Evolutionary conservation across 2,888 invertebrate genomes (phyloP).

Genomic region (Gari tellinella): DNA sequence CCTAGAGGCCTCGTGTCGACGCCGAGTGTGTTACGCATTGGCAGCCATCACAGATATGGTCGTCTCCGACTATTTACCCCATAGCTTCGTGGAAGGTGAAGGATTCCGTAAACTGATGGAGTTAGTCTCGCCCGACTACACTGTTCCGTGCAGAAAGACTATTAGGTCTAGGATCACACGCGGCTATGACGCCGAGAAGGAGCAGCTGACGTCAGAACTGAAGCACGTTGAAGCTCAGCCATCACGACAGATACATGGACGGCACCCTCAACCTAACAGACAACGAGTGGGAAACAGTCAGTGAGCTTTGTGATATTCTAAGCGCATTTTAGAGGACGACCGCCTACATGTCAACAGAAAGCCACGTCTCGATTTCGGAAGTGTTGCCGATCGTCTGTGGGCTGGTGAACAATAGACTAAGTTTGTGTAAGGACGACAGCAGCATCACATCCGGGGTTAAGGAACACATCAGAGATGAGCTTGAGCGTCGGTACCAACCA

Average conservation of each 20-base stretch:
- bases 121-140: conserved; percentile 10
- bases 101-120: not conserved
- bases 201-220: not conserved
- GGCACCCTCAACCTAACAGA: conserved; percentile 3
- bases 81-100: not conserved
- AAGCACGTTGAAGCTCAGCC: not conserved
- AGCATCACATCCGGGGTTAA: conserved; percentile 6
- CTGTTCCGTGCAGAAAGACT: conserved; percentile 6
- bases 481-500: not conserved
- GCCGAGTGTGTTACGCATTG: not conserved
- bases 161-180: not conserved
- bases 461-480: not conserved
- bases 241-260: conserved; percentile 30
- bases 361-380: conserved; percentile 5
- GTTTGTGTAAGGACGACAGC: not conserved
- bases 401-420: conserved; percentile 8
- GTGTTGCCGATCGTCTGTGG: conserved; percentile 26
- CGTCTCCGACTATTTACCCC: not conserved
- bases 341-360: conserved; percentile 23
- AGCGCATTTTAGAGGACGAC: conserved; percentile 13
- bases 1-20: not conserved
- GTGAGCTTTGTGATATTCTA: conserved; percentile 7
- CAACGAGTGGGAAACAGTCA: conserved; percentile 17
- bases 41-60: not conserved
- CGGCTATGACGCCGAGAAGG: not conserved